Evolutionary conservation across 2,113 vertebrate genomes (phyloP).

Genomic region (Okapia johnstoni): DNA sequence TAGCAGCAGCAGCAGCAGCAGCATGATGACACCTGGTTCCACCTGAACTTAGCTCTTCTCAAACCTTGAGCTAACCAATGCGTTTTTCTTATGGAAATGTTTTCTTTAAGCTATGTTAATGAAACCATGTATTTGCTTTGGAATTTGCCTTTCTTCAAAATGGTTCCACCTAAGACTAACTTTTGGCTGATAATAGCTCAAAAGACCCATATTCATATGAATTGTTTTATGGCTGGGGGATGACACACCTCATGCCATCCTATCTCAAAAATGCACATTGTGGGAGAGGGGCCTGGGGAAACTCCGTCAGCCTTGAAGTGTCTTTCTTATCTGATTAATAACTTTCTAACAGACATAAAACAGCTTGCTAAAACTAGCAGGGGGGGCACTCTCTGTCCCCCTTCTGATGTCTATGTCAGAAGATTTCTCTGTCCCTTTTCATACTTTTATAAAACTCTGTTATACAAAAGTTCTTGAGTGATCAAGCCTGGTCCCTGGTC

Average conservation of each 20-base stretch:
- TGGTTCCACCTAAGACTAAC: background rate
- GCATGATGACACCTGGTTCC: background rate
- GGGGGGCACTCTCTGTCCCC: background rate
- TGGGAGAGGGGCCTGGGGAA: background rate
- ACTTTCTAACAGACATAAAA: background rate
- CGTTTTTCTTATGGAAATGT: background rate
- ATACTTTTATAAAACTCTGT: background rate
- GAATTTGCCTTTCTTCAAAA: background rate
- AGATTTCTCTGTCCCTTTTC: background rate
- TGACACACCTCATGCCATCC: rapidly evolving
- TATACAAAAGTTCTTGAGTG: background rate
- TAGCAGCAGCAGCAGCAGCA: no score
- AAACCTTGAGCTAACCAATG: background rate
- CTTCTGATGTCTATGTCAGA: background rate
- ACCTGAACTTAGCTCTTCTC: background rate
- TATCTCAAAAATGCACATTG: background rate
- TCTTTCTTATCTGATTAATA: background rate
- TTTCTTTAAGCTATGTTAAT: background rate
- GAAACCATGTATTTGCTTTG: background rate
- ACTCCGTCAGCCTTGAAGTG: background rate
- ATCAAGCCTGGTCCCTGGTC: background rate
- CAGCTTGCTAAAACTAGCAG: background rate
- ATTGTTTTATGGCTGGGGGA: background rate
- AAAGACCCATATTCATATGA: background rate
- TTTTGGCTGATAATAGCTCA: background rate